Percentiles rank a stretch among this genome's conserved stretches.
phyloP scores from a whole-genome alignment of 2,797 vertebrate genomes.

The Podarcis lilfordi region DNA sequence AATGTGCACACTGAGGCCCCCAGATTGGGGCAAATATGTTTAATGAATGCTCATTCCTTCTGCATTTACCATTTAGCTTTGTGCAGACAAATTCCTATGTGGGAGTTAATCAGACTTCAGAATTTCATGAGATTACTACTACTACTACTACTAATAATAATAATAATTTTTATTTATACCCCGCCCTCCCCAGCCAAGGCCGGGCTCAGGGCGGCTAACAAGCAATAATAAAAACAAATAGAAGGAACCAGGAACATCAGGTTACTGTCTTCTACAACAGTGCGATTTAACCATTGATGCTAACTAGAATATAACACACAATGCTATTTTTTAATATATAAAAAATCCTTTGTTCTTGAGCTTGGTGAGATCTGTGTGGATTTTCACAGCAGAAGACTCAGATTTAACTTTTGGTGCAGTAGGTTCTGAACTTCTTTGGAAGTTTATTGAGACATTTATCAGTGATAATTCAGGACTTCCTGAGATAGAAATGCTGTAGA shows the following conservation, averaged over 20 bases:
- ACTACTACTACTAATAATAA: too few species aligned
- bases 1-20: not conserved
- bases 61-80: not conserved
- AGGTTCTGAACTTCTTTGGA: constrained; percentile 10
- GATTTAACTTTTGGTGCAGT: not conserved
- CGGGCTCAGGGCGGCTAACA: too few species aligned
- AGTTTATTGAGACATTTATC: constrained; percentile 6
- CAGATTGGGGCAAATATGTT: not conserved
- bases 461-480: not conserved
- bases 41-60: not conserved
- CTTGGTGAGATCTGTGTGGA: not conserved
- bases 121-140: not conserved
- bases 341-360: not conserved
- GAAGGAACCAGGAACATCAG: not conserved
- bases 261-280: not conserved
- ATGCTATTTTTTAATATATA: not conserved
- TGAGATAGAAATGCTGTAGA: not conserved
- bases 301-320: not conserved
- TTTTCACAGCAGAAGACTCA: constrained; percentile 10
- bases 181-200: too few species aligned
- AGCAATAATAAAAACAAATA: not conserved
- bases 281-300: not conserved
- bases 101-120: not conserved
- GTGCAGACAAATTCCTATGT: not conserved
- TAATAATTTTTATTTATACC: too few species aligned